A percentile compares a stretch with the other conserved stretches of the same genome.
These are phyloP conservation scores for Drosophila villosipedis DNA, from an alignment of 2,888 invertebrate species.

Conservation along the genomic window DNA sequence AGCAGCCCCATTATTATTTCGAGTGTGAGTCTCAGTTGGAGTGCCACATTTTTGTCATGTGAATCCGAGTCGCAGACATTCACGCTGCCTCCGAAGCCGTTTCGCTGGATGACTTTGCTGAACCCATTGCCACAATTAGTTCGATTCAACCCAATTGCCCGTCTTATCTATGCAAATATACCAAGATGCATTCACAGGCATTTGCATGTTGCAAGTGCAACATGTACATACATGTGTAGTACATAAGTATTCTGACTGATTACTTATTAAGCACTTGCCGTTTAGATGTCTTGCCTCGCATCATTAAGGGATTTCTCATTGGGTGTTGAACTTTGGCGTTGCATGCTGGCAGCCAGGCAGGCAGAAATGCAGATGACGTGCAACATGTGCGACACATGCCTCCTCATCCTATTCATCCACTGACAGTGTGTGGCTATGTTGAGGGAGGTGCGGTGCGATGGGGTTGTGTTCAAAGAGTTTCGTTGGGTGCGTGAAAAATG, in stretches of 20 bases:
- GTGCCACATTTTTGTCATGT: constrained; percentile 58
- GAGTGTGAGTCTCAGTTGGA: constrained; percentile 1
- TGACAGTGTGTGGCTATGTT: constrained; percentile 17
- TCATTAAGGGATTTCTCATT: constrained; percentile 71
- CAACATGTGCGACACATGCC: constrained; percentile 75
- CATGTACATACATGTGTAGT: constrained; percentile 6
- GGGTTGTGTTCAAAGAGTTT: constrained; percentile 67
- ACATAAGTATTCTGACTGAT: constrained; percentile 57
- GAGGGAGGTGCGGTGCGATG: constrained; percentile 18
- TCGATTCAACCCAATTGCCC: constrained; percentile 27
- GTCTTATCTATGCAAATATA: constrained; percentile 33
- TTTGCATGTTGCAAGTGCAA: background rate
- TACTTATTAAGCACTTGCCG: constrained; percentile 73
- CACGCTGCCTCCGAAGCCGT: constrained; percentile 19
- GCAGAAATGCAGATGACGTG: constrained; percentile 14
- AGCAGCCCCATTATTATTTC: background rate
- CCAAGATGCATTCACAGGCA: background rate
- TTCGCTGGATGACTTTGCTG: constrained; percentile 8
- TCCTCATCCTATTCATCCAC: constrained; percentile 30
- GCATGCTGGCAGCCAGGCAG: constrained; percentile 24
- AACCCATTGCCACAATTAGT: constrained; percentile 40
- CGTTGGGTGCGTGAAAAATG: constrained; percentile 75
- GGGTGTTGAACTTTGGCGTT: constrained; percentile 69
- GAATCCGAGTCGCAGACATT: constrained; percentile 32
- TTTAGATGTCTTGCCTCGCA: constrained; percentile 44